Evolutionary conservation across 2,797 vertebrate genomes (phyloP).

Genomic region (Pangasius mekongensis): DNA sequence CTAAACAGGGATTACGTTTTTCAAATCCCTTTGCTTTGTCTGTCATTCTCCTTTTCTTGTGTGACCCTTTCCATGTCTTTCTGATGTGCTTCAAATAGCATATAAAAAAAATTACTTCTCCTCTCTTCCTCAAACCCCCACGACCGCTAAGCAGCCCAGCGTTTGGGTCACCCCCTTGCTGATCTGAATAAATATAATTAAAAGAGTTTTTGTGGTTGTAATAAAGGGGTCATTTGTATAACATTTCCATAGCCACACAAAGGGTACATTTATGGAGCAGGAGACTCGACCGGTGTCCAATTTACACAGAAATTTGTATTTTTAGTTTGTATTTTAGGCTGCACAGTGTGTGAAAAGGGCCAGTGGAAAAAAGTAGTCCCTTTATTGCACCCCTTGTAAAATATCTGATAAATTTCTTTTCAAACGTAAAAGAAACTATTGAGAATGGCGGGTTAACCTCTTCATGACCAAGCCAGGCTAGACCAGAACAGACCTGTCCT

Average conservation of each 20-base stretch:
- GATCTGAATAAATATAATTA: conserved; percentile 98
- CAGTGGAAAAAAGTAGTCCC: conserved; percentile 80
- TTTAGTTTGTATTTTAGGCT: conserved; percentile 81
- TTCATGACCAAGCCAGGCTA: conserved; percentile 28
- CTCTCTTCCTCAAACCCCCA: conserved; percentile 23
- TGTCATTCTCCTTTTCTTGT: conserved; percentile 48
- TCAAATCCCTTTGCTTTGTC: conserved; percentile 49
- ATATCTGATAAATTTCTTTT: conserved; percentile 85
- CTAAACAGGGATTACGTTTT: conserved; percentile 55
- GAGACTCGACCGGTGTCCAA: conserved; percentile 86
- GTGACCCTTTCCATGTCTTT: conserved; percentile 35
- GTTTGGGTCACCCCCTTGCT: conserved; percentile 75
- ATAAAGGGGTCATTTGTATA: conserved; percentile 99
- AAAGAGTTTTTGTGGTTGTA: conserved; percentile 95
- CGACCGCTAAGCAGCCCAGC: conserved; percentile 40
- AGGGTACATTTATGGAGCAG: conserved; percentile 93
- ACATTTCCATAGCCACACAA: conserved; percentile 96
- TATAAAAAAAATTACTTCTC: conserved; percentile 14
- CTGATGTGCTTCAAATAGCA: conserved; percentile 47
- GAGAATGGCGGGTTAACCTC: conserved; percentile 63
- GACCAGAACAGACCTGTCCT: conserved; percentile 40
- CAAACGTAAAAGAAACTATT: conserved; percentile 79
- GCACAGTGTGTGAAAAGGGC: conserved; percentile 76
- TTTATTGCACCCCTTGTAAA: conserved; percentile 84
- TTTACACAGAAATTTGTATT: conserved; percentile 95